Evolutionary conservation across 2,113 vertebrate species (phyloP).

Genomic region (Callopanchax toddi): DNA sequence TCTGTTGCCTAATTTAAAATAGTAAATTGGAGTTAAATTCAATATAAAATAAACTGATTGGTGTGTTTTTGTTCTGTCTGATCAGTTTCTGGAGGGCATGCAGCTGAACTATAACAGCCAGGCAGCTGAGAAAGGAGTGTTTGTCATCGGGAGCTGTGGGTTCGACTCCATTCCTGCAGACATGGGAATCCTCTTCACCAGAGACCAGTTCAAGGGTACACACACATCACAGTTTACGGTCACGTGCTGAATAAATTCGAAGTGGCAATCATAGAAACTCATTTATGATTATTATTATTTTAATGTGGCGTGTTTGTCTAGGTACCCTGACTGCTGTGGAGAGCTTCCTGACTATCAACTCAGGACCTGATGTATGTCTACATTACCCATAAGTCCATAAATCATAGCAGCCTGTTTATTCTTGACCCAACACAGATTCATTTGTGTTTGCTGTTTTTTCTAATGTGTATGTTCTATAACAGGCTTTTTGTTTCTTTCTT

Average conservation of each 20-base stretch:
- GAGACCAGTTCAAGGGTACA: constrained; percentile 89
- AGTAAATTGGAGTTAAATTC: neutral
- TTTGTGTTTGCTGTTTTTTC: neutral
- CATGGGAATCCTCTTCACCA: constrained; percentile 92
- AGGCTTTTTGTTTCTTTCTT: neutral
- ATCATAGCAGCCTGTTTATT: neutral
- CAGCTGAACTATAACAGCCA: constrained; percentile 86
- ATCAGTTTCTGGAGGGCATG: constrained; percentile 92
- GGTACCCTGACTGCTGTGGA: constrained; percentile 92
- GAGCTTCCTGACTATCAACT: constrained; percentile 86
- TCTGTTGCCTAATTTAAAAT: neutral
- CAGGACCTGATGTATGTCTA: constrained; percentile 86
- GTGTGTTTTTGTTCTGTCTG: constrained; percentile 25
- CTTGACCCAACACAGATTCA: neutral
- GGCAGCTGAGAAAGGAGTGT: constrained; percentile 90
- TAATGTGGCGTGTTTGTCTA: constrained; percentile 48
- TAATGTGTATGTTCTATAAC: no score
- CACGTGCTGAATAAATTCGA: neutral
- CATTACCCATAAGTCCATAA: constrained; percentile 6
- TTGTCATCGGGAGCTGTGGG: constrained; percentile 92
- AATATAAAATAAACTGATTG: neutral
- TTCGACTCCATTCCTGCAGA: constrained; percentile 97
- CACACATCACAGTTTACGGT: neutral
- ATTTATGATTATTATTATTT: neutral
- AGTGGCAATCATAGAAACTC: neutral